Evolutionary conservation across 2,113 vertebrate genomes (phyloP).

Genomic region (Anas platyrhynchos): DNA sequence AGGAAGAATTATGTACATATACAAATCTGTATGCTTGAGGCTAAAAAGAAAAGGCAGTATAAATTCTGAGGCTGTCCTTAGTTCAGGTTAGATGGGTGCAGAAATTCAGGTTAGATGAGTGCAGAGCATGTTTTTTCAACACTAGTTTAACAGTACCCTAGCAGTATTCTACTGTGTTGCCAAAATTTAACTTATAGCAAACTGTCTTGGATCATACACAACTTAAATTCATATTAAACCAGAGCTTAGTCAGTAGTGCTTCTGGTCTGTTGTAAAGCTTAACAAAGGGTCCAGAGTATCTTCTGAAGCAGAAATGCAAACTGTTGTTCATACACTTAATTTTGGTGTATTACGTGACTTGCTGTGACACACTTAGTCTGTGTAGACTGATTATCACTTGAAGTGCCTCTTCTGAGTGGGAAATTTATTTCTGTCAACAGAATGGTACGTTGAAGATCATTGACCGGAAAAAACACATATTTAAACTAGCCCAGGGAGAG

Average conservation of each 20-base stretch:
- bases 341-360: no score
- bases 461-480: slow-evolving; percentile 98
- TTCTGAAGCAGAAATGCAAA: background rate
- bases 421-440: slow-evolving; percentile 73
- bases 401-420: background rate
- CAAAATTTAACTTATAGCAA: background rate
- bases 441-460: slow-evolving; percentile 95
- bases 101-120: no score
- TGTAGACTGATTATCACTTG: background rate
- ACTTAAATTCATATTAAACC: background rate
- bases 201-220: background rate
- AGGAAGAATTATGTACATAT: background rate
- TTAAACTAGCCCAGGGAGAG: slow-evolving; percentile 97
- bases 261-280: background rate
- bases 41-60: background rate
- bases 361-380: background rate
- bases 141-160: background rate
- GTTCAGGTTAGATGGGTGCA: background rate
- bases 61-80: background rate
- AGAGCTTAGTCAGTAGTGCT: background rate
- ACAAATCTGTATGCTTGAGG: background rate
- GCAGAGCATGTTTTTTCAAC: background rate
- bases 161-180: background rate
- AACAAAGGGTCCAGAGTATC: background rate
- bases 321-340: background rate